Base-by-base conservation (phyloP, 2,113 vertebrate species). In the Oryzias curvinotus region DNA sequence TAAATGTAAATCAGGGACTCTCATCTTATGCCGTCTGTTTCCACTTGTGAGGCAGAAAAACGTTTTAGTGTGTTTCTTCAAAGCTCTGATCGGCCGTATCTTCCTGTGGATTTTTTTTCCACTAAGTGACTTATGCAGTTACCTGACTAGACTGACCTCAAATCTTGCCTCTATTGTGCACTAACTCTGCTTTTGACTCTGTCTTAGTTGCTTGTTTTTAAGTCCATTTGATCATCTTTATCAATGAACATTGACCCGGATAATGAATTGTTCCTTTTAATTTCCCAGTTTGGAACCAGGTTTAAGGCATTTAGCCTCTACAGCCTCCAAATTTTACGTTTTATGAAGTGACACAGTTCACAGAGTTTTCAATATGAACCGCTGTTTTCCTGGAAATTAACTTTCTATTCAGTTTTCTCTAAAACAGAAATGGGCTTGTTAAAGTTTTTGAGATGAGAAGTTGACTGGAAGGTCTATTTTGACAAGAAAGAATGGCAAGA, bases 161-260 rank as follows among this genome's bases (percentile, higher is more conserved):
- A 36, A 12, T 36, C 7, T 10, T 36, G 36, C 8, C 8, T 13
- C 8, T 3, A 36, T 12, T 36, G 36, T 36, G 3, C 10, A 10
- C 8, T 12, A 36, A 12, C 12, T 12, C 57, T 36, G 26, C 57
- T 68, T 66, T 65, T 59, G 41, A 18, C n/a, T 59, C 46, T 52
- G 44, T 51, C 66, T 26, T 57, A 52, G 18, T 62, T 56, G 52
- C 12, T 44, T 68, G 52, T 77, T 48, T 74, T 28, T 57, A 70
- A 70, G 61, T 69, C 30, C 18, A 23, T 60, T 53, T 68, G 51
- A 41, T 3, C n/a, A 57, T 25, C 25, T 44, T 53, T 65, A 44
- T 56, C 14, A 65, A 21, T 13, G 4, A 42, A 12, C 8, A 10
- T 55, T 42, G 5, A 19, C 36, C 36, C 3, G 8, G 6, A 30